phyloP scores from a whole-genome alignment of 2,888 invertebrate species.

The Philereme vetulata region DNA sequence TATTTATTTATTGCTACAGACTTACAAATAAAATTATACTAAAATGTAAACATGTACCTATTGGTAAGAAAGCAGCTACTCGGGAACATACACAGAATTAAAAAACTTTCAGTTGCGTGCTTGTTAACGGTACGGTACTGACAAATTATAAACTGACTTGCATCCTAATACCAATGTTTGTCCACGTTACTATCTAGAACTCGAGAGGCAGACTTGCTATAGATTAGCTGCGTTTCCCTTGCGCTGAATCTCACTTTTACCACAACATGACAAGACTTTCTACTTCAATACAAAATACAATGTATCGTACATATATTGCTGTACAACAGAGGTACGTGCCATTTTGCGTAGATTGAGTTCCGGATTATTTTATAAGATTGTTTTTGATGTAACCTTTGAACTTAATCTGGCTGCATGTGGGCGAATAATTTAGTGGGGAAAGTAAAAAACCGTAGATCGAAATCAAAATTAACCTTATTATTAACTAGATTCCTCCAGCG shows the following conservation, averaged over 20 bases:
- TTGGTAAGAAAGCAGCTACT: too few species aligned
- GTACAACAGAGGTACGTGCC: background rate
- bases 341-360: background rate
- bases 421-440: conserved; percentile 12
- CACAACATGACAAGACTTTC: conserved; percentile 28
- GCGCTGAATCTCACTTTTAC: conserved; percentile 32
- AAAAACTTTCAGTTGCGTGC: too few species aligned
- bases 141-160: too few species aligned
- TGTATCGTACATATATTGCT: conserved; percentile 14
- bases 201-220: conserved; percentile 7
- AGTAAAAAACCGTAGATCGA: background rate
- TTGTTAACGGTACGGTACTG: too few species aligned
- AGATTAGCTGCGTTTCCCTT: conserved; percentile 16
- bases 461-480: too few species aligned
- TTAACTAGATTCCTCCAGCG: too few species aligned
- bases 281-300: conserved; percentile 21
- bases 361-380: conserved; percentile 9
- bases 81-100: background rate
- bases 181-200: background rate
- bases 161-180: conserved; percentile 5
- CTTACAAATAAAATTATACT: too few species aligned
- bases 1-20: too few species aligned
- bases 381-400: conserved; percentile 21
- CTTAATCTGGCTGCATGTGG: conserved; percentile 9
- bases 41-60: too few species aligned